A percentile compares a stretch with the other conserved stretches of the same genome.
Evolutionary conservation across 2,888 invertebrate species (phyloP).

Genomic region (Machimus atricapillus): DNA sequence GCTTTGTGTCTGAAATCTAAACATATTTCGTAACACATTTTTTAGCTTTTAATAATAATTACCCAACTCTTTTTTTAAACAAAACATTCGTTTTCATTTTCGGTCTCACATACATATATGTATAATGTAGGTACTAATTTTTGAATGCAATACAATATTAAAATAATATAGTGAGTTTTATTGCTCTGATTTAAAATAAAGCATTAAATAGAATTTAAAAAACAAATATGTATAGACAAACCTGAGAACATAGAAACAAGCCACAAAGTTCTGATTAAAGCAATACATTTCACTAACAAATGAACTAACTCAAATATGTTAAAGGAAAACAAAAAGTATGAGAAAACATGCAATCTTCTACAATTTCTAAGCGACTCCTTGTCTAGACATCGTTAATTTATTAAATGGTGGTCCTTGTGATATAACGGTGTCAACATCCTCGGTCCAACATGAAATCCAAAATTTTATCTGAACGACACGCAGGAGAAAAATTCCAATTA

Average conservation of each 20-base stretch:
- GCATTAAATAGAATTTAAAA: not conserved
- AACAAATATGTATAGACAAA: not conserved
- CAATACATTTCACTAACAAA: not conserved
- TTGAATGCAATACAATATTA: no score
- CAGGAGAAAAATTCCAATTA: not conserved
- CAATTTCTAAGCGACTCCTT: not conserved
- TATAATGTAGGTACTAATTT: no score
- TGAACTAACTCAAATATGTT: not conserved
- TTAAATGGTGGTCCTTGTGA: not conserved
- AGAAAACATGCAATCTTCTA: not conserved
- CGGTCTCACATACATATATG: no score
- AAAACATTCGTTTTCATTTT: no score
- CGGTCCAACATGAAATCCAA: not conserved
- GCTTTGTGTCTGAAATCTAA: no score
- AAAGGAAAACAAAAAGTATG: not conserved
- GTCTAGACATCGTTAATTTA: slow-evolving; percentile 12
- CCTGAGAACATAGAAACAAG: not conserved
- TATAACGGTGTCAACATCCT: not conserved
- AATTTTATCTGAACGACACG: not conserved
- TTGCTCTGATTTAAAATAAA: not conserved
- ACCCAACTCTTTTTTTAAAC: no score
- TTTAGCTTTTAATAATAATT: no score
- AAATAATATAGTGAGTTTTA: not conserved
- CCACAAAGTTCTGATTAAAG: not conserved
- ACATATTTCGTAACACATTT: no score